Evolutionary conservation across 2,113 vertebrate genomes (phyloP), one percentile per base, ranked within the genome.

Genomic region (Brachyistius frenatus): DNA sequence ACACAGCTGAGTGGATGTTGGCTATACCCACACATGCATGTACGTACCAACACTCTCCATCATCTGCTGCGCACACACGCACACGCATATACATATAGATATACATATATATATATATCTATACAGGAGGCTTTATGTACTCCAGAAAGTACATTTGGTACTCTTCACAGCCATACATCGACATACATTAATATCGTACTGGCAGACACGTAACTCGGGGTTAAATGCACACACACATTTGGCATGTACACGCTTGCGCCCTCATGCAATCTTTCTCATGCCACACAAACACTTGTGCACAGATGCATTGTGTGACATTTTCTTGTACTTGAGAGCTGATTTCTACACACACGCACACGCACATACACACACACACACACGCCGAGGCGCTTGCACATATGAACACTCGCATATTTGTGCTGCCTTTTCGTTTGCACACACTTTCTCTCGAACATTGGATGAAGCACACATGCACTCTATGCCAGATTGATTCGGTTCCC

Each of bases 401-500:
- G 23, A 23, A 23, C 23, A 23, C 23, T 23, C 23, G 23, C 23
- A 23, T 23, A 1, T 23, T 23, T 23, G 23, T 23, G 23, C 23
- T 23, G 23, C 23, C 23, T 23, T 23, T 23, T 23, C 23, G 23
- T 23, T 44, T 9, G 41, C 66, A 55, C 69, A 62, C 68, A 16
- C 56, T 60, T 73, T 57, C 73, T 76, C 72, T 70, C 2, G 46
- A 78, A 49, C 60, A 11, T 57, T 73, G 68, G 57, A 71, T 68
- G 63, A 54, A 58, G 3, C 70, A 31, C 55, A 31, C n/a, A 5
- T 55, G 4, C 54, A 68, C 52, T 53, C 71, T 30, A 49, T 79
- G 82, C 87, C 90, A 89, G 78, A 84, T 73, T 72, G 79, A 86
- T 67, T 89, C 23, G 54, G 55, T 79, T 89, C 76, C 71, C 71